phyloP scores from a whole-genome alignment of 2,113 vertebrate species.

The Triplophysa siluroides region DNA sequence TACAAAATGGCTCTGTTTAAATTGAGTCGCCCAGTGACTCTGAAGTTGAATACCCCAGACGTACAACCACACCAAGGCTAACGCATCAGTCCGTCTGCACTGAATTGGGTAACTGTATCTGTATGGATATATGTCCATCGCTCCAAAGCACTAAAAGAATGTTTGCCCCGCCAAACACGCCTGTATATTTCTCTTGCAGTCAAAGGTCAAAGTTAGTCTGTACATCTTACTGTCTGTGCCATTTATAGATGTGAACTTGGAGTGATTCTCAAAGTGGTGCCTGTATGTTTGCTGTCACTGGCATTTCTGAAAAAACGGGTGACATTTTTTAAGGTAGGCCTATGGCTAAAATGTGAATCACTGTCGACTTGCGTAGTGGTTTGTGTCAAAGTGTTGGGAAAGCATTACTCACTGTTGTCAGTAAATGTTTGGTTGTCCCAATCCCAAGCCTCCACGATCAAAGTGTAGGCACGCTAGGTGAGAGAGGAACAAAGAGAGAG shows the following conservation, averaged over 20 bases:
- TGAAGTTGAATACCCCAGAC: not conserved
- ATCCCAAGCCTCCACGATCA: slow-evolving; percentile 93
- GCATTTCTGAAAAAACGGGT: not conserved
- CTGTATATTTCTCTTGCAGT: not conserved
- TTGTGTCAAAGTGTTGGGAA: slow-evolving; percentile 20
- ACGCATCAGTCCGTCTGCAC: not conserved
- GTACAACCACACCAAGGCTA: not conserved
- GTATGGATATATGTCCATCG: not conserved
- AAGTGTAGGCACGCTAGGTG: slow-evolving; percentile 84
- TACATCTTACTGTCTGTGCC: not conserved
- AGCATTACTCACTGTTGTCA: slow-evolving; percentile 79
- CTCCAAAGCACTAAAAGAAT: not conserved
- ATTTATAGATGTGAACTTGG: slow-evolving; percentile 16
- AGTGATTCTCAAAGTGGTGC: not conserved
- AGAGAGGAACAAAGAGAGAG: slow-evolving; percentile 15
- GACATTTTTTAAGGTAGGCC: not conserved
- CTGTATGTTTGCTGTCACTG: not conserved
- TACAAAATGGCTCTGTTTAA: no score
- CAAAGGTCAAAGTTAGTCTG: not conserved
- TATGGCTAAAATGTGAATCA: not conserved
- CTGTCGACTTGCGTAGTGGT: not conserved
- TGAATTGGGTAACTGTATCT: not conserved
- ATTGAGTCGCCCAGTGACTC: no score
- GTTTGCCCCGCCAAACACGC: not conserved
- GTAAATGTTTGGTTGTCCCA: slow-evolving; percentile 84